Evolutionary conservation across 2,888 invertebrate genomes (phyloP).

Genomic region (Drosophila anceps): DNA sequence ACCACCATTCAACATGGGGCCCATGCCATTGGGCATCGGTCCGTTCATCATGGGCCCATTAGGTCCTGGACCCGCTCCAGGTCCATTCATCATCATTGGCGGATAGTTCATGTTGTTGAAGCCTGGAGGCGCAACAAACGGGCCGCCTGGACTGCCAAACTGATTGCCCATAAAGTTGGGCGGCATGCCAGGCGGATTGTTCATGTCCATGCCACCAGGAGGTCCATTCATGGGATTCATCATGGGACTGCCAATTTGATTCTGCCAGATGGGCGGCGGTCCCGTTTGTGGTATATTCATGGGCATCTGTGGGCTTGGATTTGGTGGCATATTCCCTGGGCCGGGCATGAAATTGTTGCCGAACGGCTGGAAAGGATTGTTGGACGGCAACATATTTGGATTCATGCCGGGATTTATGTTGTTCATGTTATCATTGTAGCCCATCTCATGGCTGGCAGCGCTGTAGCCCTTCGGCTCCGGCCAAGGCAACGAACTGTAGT

Average conservation of each 20-base stretch:
- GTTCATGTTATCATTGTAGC: conserved; percentile 42
- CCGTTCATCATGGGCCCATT: conserved; percentile 60
- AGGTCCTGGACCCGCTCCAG: conserved; percentile 46
- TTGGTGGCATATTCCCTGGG: conserved; percentile 35
- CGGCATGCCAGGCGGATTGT: conserved; percentile 37
- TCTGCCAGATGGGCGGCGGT: conserved; percentile 66
- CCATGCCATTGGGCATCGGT: conserved; percentile 66
- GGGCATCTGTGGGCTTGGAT: conserved; percentile 40
- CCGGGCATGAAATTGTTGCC: conserved; percentile 56
- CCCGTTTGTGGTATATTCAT: conserved; percentile 50
- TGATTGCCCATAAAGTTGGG: conserved; percentile 66
- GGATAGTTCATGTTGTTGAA: conserved; percentile 72
- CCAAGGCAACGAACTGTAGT: conserved; percentile 92
- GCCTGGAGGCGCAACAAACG: conserved; percentile 56
- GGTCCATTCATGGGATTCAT: conserved; percentile 67
- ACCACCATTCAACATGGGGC: conserved; percentile 27
- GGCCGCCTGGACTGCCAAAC: conserved; percentile 62
- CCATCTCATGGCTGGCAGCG: conserved; percentile 56
- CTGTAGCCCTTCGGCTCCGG: conserved; percentile 91
- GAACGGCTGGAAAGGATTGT: conserved; percentile 81
- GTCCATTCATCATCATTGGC: conserved; percentile 73
- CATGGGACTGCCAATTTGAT: conserved; percentile 66
- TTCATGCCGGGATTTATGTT: conserved; percentile 33
- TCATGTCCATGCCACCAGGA: conserved; percentile 55
- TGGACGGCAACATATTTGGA: conserved; percentile 54